phyloP scores from a whole-genome alignment of 2,797 vertebrate genomes.

The Bovichtus diacanthus region DNA sequence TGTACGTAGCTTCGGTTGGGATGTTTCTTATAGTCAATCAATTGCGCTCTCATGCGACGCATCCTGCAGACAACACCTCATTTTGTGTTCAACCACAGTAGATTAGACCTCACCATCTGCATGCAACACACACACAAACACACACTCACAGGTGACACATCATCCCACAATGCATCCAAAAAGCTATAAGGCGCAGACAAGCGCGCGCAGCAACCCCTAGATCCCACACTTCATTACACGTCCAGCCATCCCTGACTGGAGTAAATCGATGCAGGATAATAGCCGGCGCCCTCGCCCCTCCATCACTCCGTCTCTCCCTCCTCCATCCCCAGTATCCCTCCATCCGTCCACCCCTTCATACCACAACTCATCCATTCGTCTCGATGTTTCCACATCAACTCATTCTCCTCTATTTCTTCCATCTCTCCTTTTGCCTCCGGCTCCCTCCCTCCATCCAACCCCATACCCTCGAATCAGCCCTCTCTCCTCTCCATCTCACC shows the following conservation, averaged over 20 bases:
- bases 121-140: slow-evolving; percentile 30
- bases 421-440: not conserved
- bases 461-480: slow-evolving; percentile 26
- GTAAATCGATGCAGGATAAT: slow-evolving; percentile 84
- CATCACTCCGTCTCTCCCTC: slow-evolving; percentile 47
- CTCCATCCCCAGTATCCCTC: slow-evolving; percentile 33
- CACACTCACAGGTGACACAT: slow-evolving; percentile 58
- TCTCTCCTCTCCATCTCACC: slow-evolving; percentile 58
- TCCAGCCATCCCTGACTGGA: slow-evolving; percentile 80
- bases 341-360: slow-evolving; percentile 8
- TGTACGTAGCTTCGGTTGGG: not conserved
- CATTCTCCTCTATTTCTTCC: not conserved
- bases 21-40: slow-evolving; percentile 22
- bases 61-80: slow-evolving; percentile 26
- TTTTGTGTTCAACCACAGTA: slow-evolving; percentile 53
- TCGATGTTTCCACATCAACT: slow-evolving; percentile 13
- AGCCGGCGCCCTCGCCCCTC: slow-evolving; percentile 67
- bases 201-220: slow-evolving; percentile 70
- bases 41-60: slow-evolving; percentile 14
- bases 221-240: slow-evolving; percentile 83
- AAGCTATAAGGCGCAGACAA: slow-evolving; percentile 73
- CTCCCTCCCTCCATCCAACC: slow-evolving; percentile 18
- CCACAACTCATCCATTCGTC: slow-evolving; percentile 36
- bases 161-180: slow-evolving; percentile 65
- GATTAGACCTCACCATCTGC: slow-evolving; percentile 51